Evolutionary conservation across 1,140 invertebrate genomes (phyloP).

Genomic region (Drosophila pseudoobscura): DNA sequence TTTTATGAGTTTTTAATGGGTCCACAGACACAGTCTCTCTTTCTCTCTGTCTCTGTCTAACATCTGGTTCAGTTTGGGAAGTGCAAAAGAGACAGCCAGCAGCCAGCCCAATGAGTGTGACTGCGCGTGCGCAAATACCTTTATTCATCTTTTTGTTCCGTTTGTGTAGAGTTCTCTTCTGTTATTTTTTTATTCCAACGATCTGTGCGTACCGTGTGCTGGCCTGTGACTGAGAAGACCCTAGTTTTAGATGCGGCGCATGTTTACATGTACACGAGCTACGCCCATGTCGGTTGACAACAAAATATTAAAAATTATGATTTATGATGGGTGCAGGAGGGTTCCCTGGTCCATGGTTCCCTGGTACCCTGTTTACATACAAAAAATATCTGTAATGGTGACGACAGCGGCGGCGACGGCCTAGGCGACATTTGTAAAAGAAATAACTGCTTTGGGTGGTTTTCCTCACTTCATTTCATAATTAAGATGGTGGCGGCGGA

Average conservation of each 20-base stretch:
- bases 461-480: slow-evolving; percentile 46
- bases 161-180: slow-evolving; percentile 8
- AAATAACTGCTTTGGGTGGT: slow-evolving; percentile 53
- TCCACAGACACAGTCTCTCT: slow-evolving; percentile 33
- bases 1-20: slow-evolving; percentile 83
- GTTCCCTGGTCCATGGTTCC: not conserved
- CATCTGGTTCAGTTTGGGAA: not conserved
- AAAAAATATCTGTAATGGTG: slow-evolving; percentile 73
- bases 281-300: slow-evolving; percentile 77
- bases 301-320: slow-evolving; percentile 83
- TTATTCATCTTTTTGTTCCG: slow-evolving; percentile 31
- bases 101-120: slow-evolving; percentile 54
- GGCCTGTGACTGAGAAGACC: not conserved
- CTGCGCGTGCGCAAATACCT: slow-evolving; percentile 83
- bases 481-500: slow-evolving; percentile 55
- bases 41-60: slow-evolving; percentile 29
- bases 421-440: slow-evolving; percentile 63
- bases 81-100: slow-evolving; percentile 2
- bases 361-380: slow-evolving; percentile 19
- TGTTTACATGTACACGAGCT: slow-evolving; percentile 75
- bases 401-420: slow-evolving; percentile 18
- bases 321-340: slow-evolving; percentile 53
- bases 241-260: slow-evolving; percentile 53
- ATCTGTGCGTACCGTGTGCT: not conserved
- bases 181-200: not conserved